Conservation (phyloP, 2,888 invertebrate species). For the Hedychridium roseum region DNA sequence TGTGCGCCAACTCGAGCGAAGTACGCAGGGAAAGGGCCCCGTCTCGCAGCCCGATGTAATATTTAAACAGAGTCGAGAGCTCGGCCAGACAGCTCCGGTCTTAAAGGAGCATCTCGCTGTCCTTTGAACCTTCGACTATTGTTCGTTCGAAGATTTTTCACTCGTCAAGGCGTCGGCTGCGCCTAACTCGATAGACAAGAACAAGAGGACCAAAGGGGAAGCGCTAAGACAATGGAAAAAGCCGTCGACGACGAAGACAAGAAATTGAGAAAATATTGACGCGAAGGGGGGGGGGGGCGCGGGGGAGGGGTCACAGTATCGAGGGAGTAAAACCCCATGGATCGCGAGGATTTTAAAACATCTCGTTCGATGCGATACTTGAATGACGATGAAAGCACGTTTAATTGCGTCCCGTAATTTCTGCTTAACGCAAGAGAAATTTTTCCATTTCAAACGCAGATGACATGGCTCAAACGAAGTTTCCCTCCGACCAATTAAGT, state of each 20-base stretch:
- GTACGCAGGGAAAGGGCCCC: constrained; percentile 1
- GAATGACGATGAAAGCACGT: too few species aligned
- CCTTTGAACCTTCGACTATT: constrained; percentile 29
- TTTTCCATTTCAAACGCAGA: too few species aligned
- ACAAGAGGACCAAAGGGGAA: neutral
- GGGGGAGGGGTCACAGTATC: neutral
- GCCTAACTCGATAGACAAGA: neutral
- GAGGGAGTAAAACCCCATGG: too few species aligned
- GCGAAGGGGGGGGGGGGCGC: neutral
- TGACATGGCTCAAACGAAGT: too few species aligned
- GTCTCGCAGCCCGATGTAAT: constrained; percentile 5
- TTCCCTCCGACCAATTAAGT: too few species aligned
- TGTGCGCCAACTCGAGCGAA: constrained; percentile 15
- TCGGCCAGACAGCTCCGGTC: constrained; percentile 8
- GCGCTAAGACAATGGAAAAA: neutral
- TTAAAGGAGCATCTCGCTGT: constrained; percentile 32
- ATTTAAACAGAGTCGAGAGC: constrained; percentile 20
- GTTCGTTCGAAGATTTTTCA: constrained; percentile 2
- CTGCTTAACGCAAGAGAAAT: too few species aligned
- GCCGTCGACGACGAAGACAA: neutral
- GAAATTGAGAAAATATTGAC: neutral
- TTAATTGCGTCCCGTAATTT: too few species aligned
- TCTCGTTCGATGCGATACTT: too few species aligned
- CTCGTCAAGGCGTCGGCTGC: neutral
- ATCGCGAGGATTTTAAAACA: too few species aligned